Evolutionary conservation across 2,888 invertebrate species (phyloP), one percentile per base, ranked within the genome.

Genomic region (Unio delphinus): DNA sequence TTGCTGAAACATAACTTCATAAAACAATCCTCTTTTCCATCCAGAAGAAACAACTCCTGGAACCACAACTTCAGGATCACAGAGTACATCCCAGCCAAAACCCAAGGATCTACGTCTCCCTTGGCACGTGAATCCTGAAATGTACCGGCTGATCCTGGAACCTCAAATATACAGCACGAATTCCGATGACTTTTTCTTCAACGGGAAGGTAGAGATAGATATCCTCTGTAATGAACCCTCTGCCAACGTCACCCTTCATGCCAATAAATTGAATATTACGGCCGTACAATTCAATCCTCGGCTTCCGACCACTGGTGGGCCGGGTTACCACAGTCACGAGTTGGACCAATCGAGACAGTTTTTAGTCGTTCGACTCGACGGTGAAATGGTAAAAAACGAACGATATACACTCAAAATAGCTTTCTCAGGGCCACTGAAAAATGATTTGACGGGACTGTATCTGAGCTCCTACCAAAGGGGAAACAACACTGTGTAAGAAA

Each of bases 361-460:
- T 65, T 67, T 86, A 20, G 78, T 94, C 55, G 90, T 96, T 72
- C 91, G 92, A 67, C 90, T 94, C 75, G 91, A 91, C 30, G 92
- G 92, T 66, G 89, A 90, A 30, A 88, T 96, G 73, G 90, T 91
- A 76, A 90, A 90, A 23, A 93, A 93, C 20, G 90, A 91, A 60
- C 92, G 92, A 76, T 96, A 95, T 88, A 90, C 92, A 65, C 87
- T 96, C 75, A 91, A 92, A 76, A 93, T 96, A 69, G 11, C 68
- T 3, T 92, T 92, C 64, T 96, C 93, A 84, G 96, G 95, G 0
- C 91, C 93, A 71, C 90, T 96, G 66, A 94, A 94, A 7, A 76
- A 78, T 45, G 84, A 84, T 60, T 72, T 84, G 11, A 76, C 78
- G 8, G 86, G 86, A 5, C 67, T 86, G n/a, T 86, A 86, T 64